Base-by-base conservation (phyloP, 2,888 invertebrate species). In the Didymodactylos carnosus region DNA sequence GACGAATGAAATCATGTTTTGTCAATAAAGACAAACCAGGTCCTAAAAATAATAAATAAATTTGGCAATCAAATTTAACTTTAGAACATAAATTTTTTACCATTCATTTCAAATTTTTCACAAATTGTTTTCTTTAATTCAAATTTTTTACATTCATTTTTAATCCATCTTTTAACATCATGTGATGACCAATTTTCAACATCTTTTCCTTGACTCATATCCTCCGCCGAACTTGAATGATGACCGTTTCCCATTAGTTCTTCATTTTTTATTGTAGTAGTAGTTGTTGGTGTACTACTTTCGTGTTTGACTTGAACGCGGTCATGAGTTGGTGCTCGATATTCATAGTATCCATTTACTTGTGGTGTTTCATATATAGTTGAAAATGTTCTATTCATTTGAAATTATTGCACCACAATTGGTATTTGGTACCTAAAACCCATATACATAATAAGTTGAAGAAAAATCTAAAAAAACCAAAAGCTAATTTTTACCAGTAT, bases 1-100 rank as follows among this genome's bases (percentile, higher is more conserved):
- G 87, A 81, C 93, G 92, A 39, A 90, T 90, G 78, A 94, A 87
- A 84, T 94, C 94, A 23, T 88, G 88, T 82, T 93, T 90, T 70
- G 91, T 93, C 77, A 94, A 85, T 70, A 94, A 86, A 82, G 92
- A 92, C 79, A 94, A 85, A 2, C 94, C 94, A 85, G 94, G 94
- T 76, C 90, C 90, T 90, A 85, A 6, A 78, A 78, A 62, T 75
- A 51, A 51, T 29, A 75, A n/a, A 43, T 49, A 16, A 25, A n/a
- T n/a, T n/a, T n/a, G n/a, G 19, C 16, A 25, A 25, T 39, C 25
- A 43, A n/a, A 46, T 16, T 13, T 11, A 25, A 23, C 39, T 72
- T n/a, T 16, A 3, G 16, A 27, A 23, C n/a, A 5, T 25, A 4
- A 25, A 2, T 25, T 16, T 2, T 25, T 25, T 51, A 51, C 51